Percentiles rank a stretch among this genome's conserved stretches.
Conservation (phyloP, 1,140 invertebrate species). For the Periplaneta americana region DNA sequence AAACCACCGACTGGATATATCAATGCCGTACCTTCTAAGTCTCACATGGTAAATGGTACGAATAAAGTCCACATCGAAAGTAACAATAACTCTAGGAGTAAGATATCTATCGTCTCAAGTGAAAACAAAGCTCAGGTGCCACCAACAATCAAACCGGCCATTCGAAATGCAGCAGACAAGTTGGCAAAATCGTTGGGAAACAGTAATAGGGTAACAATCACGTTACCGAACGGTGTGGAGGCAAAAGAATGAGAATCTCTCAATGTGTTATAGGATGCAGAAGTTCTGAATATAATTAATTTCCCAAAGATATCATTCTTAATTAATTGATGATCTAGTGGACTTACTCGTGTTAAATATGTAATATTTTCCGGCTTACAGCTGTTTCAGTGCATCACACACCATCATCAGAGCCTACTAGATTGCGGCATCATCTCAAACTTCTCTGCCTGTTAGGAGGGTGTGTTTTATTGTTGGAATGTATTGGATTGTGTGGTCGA, state of each 20-base stretch:
- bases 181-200: background rate
- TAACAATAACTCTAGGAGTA: background rate
- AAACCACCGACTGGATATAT: background rate
- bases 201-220: background rate
- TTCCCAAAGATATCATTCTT: background rate
- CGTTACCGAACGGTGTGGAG: background rate
- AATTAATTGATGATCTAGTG: too few species aligned
- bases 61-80: background rate
- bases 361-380: too few species aligned
- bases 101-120: background rate
- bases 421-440: too few species aligned
- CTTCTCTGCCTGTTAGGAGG: too few species aligned
- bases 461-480: too few species aligned
- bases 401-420: too few species aligned
- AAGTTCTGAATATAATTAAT: too few species aligned
- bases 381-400: too few species aligned
- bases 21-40: background rate
- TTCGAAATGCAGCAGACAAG: conserved; percentile 9
- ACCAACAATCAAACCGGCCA: background rate
- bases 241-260: background rate
- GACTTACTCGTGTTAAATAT: too few species aligned
- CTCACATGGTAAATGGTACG: background rate
- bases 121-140: background rate
- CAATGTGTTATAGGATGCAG: background rate
- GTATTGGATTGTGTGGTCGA: too few species aligned